phyloP scores from a whole-genome alignment of 1,140 invertebrate genomes.

The Trichonephila clavipes region DNA sequence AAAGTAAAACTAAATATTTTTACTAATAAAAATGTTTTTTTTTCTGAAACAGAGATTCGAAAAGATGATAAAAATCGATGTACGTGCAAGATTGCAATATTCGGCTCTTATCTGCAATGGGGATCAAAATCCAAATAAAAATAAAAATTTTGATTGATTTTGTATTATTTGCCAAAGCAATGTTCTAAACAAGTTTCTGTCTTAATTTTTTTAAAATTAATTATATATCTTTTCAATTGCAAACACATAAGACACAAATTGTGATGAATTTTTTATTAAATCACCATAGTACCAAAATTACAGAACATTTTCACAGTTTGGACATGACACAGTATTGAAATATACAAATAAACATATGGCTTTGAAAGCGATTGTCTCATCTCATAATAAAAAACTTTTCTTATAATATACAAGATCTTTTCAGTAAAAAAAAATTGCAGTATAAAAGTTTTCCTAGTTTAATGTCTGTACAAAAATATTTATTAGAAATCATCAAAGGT shows the following conservation, averaged over 20 bases:
- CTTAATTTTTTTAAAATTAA: no score
- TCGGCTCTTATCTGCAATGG: no score
- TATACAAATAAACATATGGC: constrained; percentile 36
- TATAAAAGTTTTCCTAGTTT: neutral
- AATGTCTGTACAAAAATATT: constrained; percentile 21
- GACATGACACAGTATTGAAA: constrained; percentile 22
- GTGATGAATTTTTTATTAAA: constrained; percentile 61
- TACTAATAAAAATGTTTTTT: no score
- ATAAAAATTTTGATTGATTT: no score
- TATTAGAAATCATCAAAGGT: neutral
- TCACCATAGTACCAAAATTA: constrained; percentile 71
- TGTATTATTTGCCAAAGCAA: no score
- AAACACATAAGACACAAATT: neutral
- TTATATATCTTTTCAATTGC: no score
- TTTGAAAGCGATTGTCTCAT: constrained; percentile 68
- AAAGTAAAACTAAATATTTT: no score
- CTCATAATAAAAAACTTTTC: constrained; percentile 32
- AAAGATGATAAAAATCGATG: no score
- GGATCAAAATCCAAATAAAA: no score
- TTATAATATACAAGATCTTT: neutral
- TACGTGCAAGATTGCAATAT: no score
- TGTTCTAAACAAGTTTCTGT: no score
- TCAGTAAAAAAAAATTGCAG: neutral
- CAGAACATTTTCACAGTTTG: constrained; percentile 66
- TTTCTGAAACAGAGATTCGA: no score